phyloP scores from a whole-genome alignment of 1,140 invertebrate species.

The Teleopsis dalmanni region DNA sequence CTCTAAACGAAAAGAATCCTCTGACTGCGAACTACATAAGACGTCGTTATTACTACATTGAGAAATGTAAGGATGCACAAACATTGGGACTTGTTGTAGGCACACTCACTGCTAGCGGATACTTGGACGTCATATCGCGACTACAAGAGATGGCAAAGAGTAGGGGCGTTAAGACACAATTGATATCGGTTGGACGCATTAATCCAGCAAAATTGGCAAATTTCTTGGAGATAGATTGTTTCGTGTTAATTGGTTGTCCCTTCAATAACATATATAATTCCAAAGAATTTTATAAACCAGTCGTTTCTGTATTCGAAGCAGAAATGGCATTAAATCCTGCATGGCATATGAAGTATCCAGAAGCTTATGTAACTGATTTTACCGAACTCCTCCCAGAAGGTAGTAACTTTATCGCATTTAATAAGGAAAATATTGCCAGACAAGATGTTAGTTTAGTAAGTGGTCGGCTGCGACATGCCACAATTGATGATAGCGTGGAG shows the following conservation, averaged over 20 bases:
- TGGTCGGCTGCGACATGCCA: slow-evolving; percentile 50
- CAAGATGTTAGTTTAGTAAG: slow-evolving; percentile 64
- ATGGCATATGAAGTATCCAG: slow-evolving; percentile 51
- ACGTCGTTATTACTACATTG: slow-evolving; percentile 72
- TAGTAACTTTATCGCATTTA: slow-evolving; percentile 47
- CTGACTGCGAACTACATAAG: slow-evolving; percentile 55
- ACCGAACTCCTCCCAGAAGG: slow-evolving; percentile 63
- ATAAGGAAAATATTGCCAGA: slow-evolving; percentile 45
- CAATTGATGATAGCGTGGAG: neutral
- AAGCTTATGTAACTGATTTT: slow-evolving; percentile 68
- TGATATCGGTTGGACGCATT: slow-evolving; percentile 86
- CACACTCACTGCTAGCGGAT: slow-evolving; percentile 75
- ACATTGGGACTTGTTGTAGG: slow-evolving; percentile 82
- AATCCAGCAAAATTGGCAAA: slow-evolving; percentile 90
- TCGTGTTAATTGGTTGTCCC: slow-evolving; percentile 82
- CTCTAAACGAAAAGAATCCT: slow-evolving; percentile 28
- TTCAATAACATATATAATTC: slow-evolving; percentile 78
- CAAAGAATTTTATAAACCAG: slow-evolving; percentile 80
- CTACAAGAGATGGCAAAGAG: slow-evolving; percentile 65
- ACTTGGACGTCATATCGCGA: slow-evolving; percentile 65
- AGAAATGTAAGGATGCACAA: slow-evolving; percentile 81
- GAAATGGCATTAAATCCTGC: slow-evolving; percentile 75
- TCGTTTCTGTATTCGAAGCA: slow-evolving; percentile 87
- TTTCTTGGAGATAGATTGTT: slow-evolving; percentile 73
- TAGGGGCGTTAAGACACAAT: slow-evolving; percentile 78